Conservation (phyloP, 2,113 vertebrate species). For the Dasypus novemcinctus region DNA sequence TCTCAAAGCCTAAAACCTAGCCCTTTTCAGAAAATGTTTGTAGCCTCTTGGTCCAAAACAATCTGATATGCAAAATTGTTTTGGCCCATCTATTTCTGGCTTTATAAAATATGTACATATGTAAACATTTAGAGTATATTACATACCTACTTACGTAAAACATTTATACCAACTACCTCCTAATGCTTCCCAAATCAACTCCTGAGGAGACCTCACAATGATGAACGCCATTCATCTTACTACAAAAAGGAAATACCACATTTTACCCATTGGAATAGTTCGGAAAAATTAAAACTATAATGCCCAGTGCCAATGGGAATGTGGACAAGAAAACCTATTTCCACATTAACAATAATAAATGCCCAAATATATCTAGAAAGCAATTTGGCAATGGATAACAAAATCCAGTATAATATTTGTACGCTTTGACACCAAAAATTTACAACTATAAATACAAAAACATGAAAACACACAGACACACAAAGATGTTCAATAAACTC, state of each 20-base stretch:
- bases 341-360: neutral
- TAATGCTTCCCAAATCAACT: constrained; percentile 8
- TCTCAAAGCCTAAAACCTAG: neutral
- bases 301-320: neutral
- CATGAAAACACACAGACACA: neutral
- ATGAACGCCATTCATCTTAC: neutral
- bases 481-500: neutral
- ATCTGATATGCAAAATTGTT: neutral
- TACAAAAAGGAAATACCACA: neutral
- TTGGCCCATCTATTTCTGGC: neutral
- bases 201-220: neutral
- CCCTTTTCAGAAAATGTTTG: neutral
- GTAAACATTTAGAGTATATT: neutral
- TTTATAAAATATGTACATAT: neutral
- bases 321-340: neutral
- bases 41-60: neutral
- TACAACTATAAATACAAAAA: constrained; percentile 4
- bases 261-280: constrained; percentile 36
- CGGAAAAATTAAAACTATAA: constrained; percentile 20
- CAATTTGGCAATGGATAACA: neutral
- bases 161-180: neutral
- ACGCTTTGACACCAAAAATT: neutral
- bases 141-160: neutral
- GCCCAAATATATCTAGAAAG: neutral
- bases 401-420: neutral